phyloP scores from a whole-genome alignment of 2,797 vertebrate species.

The Rhodeus uyekii region DNA sequence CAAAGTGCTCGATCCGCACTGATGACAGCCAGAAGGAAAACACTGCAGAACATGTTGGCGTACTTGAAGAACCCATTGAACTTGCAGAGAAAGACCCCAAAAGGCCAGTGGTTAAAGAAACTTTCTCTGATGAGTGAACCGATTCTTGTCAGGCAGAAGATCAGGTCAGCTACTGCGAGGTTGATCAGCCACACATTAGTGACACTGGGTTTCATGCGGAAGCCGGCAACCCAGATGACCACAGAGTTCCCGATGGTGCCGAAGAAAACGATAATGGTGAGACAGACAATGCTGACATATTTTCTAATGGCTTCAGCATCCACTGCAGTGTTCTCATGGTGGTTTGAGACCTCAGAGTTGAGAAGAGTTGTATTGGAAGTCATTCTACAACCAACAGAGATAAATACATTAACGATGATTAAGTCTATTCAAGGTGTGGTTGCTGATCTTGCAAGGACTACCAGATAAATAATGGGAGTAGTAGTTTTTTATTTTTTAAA shows the following conservation, averaged over 20 bases:
- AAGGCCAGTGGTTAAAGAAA: conserved; percentile 64
- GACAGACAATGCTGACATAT: conserved; percentile 48
- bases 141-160: conserved; percentile 10
- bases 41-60: conserved; percentile 79
- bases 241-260: conserved; percentile 25
- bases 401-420: neutral
- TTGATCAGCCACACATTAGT: conserved; percentile 35
- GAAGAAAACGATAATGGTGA: conserved; percentile 1
- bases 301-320: conserved; percentile 59
- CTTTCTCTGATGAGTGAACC: neutral
- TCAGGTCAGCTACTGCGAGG: conserved; percentile 2
- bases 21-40: conserved; percentile 75
- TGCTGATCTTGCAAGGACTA: no score
- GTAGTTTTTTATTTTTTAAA: no score
- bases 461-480: no score
- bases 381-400: conserved; percentile 13
- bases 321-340: neutral
- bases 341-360: neutral
- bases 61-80: conserved; percentile 79
- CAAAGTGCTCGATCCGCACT: conserved; percentile 75
- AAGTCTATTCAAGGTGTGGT: no score
- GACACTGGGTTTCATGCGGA: neutral
- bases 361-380: neutral
- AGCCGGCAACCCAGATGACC: conserved; percentile 28
- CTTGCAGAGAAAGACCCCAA: conserved; percentile 72